Evolutionary conservation across 2,888 invertebrate species (phyloP).

Genomic region (Sinohyriopsis cumingii): DNA sequence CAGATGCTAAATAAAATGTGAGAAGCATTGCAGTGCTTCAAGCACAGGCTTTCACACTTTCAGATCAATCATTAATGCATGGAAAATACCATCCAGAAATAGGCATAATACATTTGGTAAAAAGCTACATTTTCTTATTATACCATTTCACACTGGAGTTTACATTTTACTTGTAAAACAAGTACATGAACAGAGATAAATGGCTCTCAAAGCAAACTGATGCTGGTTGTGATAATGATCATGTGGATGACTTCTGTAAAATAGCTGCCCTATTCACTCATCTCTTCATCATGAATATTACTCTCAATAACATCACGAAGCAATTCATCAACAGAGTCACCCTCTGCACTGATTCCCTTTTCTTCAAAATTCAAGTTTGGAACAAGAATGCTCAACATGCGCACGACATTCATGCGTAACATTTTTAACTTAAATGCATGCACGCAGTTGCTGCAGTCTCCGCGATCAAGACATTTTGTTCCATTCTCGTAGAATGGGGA

Average conservation of each 20-base stretch:
- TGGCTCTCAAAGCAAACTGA: neutral
- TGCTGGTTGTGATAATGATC: neutral
- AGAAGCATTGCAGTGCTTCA: no score
- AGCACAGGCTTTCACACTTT: no score
- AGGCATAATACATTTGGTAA: no score
- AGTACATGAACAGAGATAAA: neutral
- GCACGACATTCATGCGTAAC: conserved; percentile 67
- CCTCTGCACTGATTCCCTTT: conserved; percentile 67
- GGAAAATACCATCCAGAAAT: no score
- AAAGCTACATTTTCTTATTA: no score
- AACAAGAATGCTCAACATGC: conserved; percentile 69
- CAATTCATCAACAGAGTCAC: conserved; percentile 69
- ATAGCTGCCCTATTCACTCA: conserved; percentile 29
- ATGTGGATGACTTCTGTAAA: neutral
- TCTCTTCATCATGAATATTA: conserved; percentile 64
- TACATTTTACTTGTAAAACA: no score
- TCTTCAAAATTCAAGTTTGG: conserved; percentile 70
- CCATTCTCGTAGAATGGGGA: conserved; percentile 34
- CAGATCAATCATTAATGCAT: no score
- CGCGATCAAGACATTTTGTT: conserved; percentile 27
- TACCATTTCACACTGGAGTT: no score
- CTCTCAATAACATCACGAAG: conserved; percentile 70
- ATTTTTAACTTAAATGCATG: conserved; percentile 63
- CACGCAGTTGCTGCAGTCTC: conserved; percentile 54
- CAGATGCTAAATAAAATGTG: no score